Conservation (phyloP, 2,113 vertebrate genomes). For the Corythornis cristatus region DNA sequence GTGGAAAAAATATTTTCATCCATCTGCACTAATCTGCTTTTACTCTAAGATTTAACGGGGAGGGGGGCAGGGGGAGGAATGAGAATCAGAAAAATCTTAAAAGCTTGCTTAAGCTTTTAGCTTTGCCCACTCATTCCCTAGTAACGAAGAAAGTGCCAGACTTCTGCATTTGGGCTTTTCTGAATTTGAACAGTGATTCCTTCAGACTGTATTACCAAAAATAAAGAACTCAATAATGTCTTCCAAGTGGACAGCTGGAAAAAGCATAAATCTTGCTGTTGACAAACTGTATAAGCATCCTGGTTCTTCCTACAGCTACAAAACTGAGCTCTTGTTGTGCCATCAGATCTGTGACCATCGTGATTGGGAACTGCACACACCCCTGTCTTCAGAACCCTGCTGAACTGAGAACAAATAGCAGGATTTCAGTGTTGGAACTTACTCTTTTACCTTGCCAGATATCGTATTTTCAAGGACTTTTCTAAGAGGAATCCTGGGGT, state of each 20-base stretch:
- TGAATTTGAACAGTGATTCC: slow-evolving; percentile 52
- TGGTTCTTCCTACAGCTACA: slow-evolving; percentile 72
- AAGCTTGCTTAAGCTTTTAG: slow-evolving; percentile 58
- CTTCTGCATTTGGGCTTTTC: slow-evolving; percentile 43
- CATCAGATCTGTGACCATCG: slow-evolving; percentile 48
- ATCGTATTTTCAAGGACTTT: background rate
- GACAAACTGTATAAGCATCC: slow-evolving; percentile 69
- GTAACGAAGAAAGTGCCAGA: slow-evolving; percentile 32
- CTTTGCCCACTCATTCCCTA: slow-evolving; percentile 56
- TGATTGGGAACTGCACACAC: background rate
- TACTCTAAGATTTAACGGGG: slow-evolving; percentile 48
- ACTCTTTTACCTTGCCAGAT: background rate
- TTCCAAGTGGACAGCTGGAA: background rate
- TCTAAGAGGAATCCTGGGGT: background rate
- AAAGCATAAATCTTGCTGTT: slow-evolving; percentile 72
- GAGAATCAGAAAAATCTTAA: slow-evolving; percentile 42
- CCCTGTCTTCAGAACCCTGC: background rate
- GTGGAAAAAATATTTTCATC: slow-evolving; percentile 68
- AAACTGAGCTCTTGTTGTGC: slow-evolving; percentile 72
- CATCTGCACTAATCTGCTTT: slow-evolving; percentile 65
- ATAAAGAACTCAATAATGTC: slow-evolving; percentile 8
- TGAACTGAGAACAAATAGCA: background rate
- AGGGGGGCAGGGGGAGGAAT: background rate
- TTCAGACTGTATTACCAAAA: slow-evolving; percentile 54
- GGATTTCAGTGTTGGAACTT: slow-evolving; percentile 17